Evolutionary conservation across 2,888 invertebrate species (phyloP).

Genomic region (Sussaba pulchella): DNA sequence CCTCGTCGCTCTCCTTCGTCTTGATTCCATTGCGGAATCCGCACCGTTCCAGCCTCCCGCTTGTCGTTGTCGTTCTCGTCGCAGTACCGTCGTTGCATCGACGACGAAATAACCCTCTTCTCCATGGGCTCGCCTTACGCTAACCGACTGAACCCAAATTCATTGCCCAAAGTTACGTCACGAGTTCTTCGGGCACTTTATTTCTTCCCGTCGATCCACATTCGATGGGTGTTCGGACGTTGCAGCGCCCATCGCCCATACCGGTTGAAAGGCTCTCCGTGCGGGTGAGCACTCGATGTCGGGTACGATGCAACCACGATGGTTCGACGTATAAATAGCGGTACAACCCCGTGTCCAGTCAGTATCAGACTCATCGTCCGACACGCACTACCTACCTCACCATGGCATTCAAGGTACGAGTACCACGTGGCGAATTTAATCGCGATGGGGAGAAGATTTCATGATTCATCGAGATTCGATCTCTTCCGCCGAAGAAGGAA

Average conservation of each 20-base stretch:
- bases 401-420: slow-evolving; percentile 67
- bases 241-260: neutral
- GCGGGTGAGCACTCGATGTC: neutral
- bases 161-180: no score
- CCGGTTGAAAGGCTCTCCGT: neutral
- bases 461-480: no score
- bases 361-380: slow-evolving; percentile 74
- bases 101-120: slow-evolving; percentile 30
- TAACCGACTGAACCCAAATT: no score
- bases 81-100: slow-evolving; percentile 2
- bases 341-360: slow-evolving; percentile 70
- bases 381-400: slow-evolving; percentile 66
- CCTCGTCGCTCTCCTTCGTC: slow-evolving; percentile 40
- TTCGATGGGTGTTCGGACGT: slow-evolving; percentile 44
- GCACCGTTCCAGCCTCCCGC: slow-evolving; percentile 5
- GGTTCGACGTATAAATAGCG: slow-evolving; percentile 73
- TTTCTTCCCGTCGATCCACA: slow-evolving; percentile 45
- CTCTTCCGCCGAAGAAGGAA: no score
- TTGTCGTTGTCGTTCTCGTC: no score
- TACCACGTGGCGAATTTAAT: slow-evolving; percentile 37
- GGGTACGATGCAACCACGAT: neutral
- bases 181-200: slow-evolving; percentile 46
- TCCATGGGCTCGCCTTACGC: slow-evolving; percentile 23
- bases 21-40: slow-evolving; percentile 1
- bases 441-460: no score